Conservation (phyloP, 2,888 invertebrate genomes). For the Lithophane semibrunnea region DNA sequence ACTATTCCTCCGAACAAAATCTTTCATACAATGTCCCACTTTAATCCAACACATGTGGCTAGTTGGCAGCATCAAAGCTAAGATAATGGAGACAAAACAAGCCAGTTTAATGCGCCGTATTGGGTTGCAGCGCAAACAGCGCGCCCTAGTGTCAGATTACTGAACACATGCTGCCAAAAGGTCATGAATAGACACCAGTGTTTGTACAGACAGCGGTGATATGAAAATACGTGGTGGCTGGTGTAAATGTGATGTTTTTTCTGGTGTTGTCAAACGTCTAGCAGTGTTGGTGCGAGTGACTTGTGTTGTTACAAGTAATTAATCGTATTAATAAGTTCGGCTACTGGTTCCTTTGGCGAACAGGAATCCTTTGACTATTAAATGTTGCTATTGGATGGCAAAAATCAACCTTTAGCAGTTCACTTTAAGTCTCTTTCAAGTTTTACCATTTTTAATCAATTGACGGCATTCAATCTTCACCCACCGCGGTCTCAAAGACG, state of each 20-base stretch:
- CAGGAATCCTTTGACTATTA: neutral
- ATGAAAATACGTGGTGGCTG: constrained; percentile 69
- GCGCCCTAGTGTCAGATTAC: constrained; percentile 84
- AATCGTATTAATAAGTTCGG: neutral
- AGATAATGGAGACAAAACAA: constrained; percentile 90
- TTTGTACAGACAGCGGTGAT: constrained; percentile 78
- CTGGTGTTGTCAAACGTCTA: neutral
- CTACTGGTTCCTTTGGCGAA: neutral
- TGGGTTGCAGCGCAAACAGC: constrained; percentile 86
- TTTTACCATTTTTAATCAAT: neutral
- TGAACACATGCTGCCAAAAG: constrained; percentile 83
- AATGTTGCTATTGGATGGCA: too few species aligned
- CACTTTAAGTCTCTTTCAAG: neutral
- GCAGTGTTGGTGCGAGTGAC: neutral
- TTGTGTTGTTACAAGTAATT: neutral
- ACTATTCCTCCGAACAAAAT: constrained; percentile 20
- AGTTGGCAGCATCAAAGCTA: constrained; percentile 87
- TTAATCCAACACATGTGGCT: constrained; percentile 76
- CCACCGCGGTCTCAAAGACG: too few species aligned
- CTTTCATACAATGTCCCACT: constrained; percentile 54
- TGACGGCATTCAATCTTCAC: neutral
- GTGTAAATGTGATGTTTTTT: constrained; percentile 40
- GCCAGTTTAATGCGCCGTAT: constrained; percentile 87
- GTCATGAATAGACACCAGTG: constrained; percentile 86
- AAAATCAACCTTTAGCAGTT: too few species aligned